A percentile compares a stretch with the other conserved stretches of the same genome.
Conservation (phyloP, 2,113 vertebrate genomes). For the Mus spicilegus region DNA sequence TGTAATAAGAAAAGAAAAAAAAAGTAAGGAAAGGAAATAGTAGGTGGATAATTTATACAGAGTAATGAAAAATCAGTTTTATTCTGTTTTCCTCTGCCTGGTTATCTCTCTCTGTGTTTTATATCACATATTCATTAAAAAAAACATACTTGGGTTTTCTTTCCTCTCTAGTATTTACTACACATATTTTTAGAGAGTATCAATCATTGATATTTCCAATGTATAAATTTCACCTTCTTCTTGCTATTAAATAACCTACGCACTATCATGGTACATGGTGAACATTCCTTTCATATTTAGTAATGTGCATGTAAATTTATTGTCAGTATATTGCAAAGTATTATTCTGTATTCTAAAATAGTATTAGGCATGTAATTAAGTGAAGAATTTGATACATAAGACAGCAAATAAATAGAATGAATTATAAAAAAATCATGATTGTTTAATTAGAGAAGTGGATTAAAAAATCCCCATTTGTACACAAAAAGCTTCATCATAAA, state of each 20-base stretch:
- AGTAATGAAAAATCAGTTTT: not conserved
- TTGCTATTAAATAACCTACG: not conserved
- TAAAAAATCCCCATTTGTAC: not conserved
- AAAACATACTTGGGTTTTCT: not conserved
- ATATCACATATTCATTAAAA: not conserved
- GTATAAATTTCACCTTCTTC: not conserved
- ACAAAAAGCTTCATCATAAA: constrained; percentile 25
- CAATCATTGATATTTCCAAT: not conserved
- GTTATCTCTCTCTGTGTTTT: not conserved
- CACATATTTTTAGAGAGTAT: not conserved
- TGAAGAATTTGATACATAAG: not conserved
- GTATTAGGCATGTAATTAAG: not conserved
- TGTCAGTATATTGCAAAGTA: not conserved
- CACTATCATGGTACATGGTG: not conserved
- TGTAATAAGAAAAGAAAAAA: too few species aligned
- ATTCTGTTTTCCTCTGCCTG: not conserved
- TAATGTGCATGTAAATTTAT: not conserved
- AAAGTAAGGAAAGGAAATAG: too few species aligned
- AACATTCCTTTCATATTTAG: not conserved
- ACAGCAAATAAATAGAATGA: not conserved
- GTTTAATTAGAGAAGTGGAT: not conserved
- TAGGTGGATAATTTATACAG: not conserved
- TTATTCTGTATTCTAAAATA: not conserved
- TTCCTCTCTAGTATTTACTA: not conserved
- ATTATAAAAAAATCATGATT: not conserved